These are phyloP conservation scores for Allobates femoralis DNA, from an alignment of 2,797 vertebrate genomes.

Conservation along the genomic window DNA sequence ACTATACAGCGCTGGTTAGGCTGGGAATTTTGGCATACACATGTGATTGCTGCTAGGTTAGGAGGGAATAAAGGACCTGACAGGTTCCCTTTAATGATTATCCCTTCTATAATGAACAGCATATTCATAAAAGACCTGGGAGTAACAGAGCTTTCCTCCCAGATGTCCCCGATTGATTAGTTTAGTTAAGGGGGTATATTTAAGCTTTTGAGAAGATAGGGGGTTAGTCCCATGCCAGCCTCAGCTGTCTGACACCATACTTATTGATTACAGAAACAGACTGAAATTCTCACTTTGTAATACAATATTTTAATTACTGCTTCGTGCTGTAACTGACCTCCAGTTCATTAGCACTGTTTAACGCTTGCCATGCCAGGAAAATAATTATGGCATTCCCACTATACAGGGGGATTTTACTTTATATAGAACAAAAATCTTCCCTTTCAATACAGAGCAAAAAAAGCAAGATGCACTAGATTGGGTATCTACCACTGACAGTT, in stretches of 20 bases:
- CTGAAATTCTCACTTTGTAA: conserved; percentile 63
- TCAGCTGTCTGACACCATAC: conserved; percentile 59
- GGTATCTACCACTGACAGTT: too few relatives aligned
- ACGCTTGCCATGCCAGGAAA: conserved; percentile 2
- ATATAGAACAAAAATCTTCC: not conserved
- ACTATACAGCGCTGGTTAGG: too few relatives aligned
- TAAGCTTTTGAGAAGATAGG: conserved; percentile 23
- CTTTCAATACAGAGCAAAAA: too few relatives aligned
- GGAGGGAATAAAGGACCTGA: too few relatives aligned
- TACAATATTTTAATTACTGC: conserved; percentile 64
- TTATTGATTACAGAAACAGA: conserved; percentile 62
- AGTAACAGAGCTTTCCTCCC: conserved; percentile 3
- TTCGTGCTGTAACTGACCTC: conserved; percentile 58
- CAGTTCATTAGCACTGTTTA: conserved; percentile 56
- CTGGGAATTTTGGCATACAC: too few relatives aligned
- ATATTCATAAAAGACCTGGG: not conserved
- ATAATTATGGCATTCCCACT: not conserved
- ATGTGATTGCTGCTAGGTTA: too few relatives aligned
- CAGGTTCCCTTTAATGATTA: too few relatives aligned
- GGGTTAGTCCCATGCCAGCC: conserved; percentile 45
- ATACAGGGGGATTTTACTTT: not conserved
- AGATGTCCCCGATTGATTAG: conserved; percentile 56
- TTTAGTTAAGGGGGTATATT: conserved; percentile 40
- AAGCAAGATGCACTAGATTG: too few relatives aligned
- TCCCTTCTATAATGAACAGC: not conserved